Conservation (phyloP, 2,113 vertebrate species). For the Cyanoliseus patagonus region DNA sequence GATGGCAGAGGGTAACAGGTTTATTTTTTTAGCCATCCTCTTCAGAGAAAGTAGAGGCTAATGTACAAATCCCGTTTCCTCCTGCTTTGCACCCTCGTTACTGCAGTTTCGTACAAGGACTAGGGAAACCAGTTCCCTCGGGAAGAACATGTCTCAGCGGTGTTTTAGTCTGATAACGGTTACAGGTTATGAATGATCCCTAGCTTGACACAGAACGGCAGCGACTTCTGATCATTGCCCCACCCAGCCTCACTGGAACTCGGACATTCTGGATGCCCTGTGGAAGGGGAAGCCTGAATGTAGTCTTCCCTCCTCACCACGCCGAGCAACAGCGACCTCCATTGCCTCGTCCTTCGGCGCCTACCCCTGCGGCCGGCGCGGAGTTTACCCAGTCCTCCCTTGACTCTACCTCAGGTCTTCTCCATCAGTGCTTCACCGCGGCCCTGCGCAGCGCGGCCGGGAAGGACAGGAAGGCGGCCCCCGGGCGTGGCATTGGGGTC, state of each 20-base stretch:
- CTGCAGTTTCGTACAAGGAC: neutral
- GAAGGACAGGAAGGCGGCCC: neutral
- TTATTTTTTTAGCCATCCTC: neutral
- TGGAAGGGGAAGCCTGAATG: neutral
- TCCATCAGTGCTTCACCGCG: neutral
- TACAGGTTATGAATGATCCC: neutral
- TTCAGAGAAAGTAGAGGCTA: neutral
- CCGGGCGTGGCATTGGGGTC: neutral
- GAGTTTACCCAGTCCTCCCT: accelerated
- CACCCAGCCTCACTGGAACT: neutral
- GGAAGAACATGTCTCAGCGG: accelerated
- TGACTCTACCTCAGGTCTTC: neutral
- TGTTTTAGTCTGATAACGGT: too few relatives aligned
- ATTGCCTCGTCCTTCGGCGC: neutral
- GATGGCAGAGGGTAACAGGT: neutral
- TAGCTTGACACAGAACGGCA: accelerated
- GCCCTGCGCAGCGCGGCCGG: neutral
- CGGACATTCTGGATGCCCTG: too few relatives aligned
- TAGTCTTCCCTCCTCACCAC: neutral
- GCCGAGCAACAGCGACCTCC: neutral
- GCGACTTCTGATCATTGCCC: accelerated
- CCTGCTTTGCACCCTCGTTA: too few relatives aligned
- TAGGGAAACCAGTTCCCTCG: neutral
- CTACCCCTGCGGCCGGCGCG: neutral
- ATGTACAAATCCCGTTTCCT: neutral